phyloP scores from a whole-genome alignment of 2,113 vertebrate species.

The Hylia prasina region DNA sequence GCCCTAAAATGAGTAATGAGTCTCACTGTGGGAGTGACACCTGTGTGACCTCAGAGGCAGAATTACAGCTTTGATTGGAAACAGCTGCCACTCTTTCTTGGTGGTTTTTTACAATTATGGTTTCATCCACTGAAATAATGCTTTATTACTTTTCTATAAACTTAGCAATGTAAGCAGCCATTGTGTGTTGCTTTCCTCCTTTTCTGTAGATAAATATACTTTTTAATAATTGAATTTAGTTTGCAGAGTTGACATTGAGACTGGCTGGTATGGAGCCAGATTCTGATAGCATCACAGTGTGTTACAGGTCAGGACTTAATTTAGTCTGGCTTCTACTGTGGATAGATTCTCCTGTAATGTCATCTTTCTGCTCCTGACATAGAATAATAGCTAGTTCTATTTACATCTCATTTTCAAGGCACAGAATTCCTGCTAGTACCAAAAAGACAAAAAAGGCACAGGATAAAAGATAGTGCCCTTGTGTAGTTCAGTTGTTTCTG shows the following conservation, averaged over 20 bases:
- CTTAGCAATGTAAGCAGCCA: neutral
- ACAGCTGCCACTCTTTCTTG: neutral
- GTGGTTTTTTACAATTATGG: neutral
- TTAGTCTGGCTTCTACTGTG: neutral
- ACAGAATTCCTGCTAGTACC: neutral
- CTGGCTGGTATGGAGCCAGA: neutral
- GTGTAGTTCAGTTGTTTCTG: neutral
- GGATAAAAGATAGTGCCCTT: neutral
- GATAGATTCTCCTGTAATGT: conserved; percentile 12
- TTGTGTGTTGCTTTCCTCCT: neutral
- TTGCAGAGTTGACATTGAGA: neutral
- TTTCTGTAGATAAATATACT: neutral
- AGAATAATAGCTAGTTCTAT: conserved; percentile 39
- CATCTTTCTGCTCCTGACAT: neutral
- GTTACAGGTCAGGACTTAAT: conserved; percentile 9
- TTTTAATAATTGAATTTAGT: neutral
- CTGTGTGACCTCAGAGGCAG: neutral
- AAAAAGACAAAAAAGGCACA: neutral
- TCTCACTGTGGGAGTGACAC: neutral
- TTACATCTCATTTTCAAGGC: conserved; percentile 25
- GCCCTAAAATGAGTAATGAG: neutral
- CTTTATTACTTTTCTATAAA: neutral
- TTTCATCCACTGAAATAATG: neutral
- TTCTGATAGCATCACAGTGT: neutral
- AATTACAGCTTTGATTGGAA: neutral